Evolutionary conservation across 2,797 vertebrate genomes (phyloP).

Genomic region (Cryptoblepharus egeriae): DNA sequence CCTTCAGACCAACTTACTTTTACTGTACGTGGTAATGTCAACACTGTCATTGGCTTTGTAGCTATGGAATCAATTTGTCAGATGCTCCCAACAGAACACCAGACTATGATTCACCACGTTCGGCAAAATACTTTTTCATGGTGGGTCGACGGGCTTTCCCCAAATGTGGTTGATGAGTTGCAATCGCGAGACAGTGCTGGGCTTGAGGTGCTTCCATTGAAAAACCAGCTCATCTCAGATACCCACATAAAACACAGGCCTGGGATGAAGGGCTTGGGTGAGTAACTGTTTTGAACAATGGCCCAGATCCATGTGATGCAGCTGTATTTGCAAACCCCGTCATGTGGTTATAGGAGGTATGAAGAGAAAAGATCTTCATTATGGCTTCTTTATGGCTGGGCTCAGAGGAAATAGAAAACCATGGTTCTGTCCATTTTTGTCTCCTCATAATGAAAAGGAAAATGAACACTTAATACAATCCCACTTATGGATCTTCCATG

Average conservation of each 20-base stretch:
- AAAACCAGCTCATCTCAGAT: neutral
- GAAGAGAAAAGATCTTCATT: too few relatives aligned
- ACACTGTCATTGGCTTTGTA: neutral
- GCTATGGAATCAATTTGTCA: neutral
- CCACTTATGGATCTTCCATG: too few relatives aligned
- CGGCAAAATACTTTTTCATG: neutral
- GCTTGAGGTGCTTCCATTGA: neutral
- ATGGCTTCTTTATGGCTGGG: too few relatives aligned
- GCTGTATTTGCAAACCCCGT: neutral
- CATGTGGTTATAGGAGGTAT: too few relatives aligned
- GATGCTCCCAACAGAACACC: neutral
- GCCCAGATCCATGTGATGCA: neutral
- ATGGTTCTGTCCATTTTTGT: too few relatives aligned
- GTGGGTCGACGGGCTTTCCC: neutral
- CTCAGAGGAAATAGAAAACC: too few relatives aligned
- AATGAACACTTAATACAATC: too few relatives aligned
- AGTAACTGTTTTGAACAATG: neutral
- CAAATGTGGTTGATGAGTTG: neutral
- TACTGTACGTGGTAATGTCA: neutral
- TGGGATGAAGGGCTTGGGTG: neutral
- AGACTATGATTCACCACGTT: neutral
- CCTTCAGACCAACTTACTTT: too few relatives aligned
- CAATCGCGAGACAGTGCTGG: neutral
- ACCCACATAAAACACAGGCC: neutral
- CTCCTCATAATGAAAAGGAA: too few relatives aligned